Evolutionary conservation across 2,797 vertebrate genomes (phyloP).

Genomic region (Alectoris magna): DNA sequence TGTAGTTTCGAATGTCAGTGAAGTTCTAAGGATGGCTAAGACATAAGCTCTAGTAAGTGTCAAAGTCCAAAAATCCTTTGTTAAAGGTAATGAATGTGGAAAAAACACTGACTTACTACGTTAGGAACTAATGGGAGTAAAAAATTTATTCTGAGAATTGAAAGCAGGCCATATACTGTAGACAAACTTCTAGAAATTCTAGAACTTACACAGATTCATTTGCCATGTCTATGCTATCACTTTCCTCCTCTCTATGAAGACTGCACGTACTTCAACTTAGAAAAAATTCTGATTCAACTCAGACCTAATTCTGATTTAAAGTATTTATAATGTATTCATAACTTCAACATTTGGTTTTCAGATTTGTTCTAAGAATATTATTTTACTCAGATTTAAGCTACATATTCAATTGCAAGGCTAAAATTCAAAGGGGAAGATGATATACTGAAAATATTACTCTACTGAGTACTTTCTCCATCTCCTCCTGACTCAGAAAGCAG

Average conservation of each 20-base stretch:
- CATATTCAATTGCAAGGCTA: neutral
- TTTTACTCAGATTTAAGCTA: neutral
- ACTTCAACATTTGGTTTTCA: neutral
- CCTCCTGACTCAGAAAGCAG: neutral
- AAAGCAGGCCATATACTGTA: neutral
- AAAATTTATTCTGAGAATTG: neutral
- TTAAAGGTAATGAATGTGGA: neutral
- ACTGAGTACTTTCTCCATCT: neutral
- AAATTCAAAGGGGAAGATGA: neutral
- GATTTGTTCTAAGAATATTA: neutral
- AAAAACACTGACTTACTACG: neutral
- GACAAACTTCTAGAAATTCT: neutral
- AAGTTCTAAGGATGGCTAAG: neutral
- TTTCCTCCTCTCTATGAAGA: neutral
- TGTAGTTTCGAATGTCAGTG: neutral
- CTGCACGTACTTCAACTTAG: neutral
- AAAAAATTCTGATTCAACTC: too few relatives aligned
- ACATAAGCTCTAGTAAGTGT: neutral
- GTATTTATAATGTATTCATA: neutral
- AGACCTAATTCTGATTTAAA: neutral
- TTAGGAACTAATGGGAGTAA: neutral
- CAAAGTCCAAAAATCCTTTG: neutral
- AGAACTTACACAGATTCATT: neutral
- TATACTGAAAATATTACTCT: neutral
- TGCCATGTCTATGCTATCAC: accelerated